Evolutionary conservation across 2,888 invertebrate species (phyloP).

Genomic region (Baronia brevicornis): DNA sequence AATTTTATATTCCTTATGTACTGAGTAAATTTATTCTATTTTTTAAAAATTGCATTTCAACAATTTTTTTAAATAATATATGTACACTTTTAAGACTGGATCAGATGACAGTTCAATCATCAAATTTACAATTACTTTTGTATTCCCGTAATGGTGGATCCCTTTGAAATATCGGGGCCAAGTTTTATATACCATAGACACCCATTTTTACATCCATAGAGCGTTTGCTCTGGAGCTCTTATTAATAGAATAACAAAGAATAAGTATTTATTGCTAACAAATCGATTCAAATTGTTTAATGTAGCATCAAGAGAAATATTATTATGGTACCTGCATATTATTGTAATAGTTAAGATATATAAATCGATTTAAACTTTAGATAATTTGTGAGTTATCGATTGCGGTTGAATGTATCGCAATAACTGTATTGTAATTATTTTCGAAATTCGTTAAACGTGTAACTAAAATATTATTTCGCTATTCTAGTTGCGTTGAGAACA

Average conservation of each 20-base stretch:
- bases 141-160: slow-evolving; percentile 60
- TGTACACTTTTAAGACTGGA: slow-evolving; percentile 47
- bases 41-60: slow-evolving; percentile 53
- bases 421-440: slow-evolving; percentile 38
- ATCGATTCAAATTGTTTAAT: slow-evolving; percentile 10
- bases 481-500: slow-evolving; percentile 58
- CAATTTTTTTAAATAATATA: slow-evolving; percentile 23
- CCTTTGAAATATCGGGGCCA: slow-evolving; percentile 68
- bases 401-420: slow-evolving; percentile 26
- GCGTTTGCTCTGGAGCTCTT: slow-evolving; percentile 27
- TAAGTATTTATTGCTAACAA: no score
- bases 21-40: slow-evolving; percentile 40
- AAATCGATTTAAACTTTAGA: slow-evolving; percentile 34
- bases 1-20: slow-evolving; percentile 40
- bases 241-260: slow-evolving; percentile 18
- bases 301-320: slow-evolving; percentile 46
- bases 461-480: slow-evolving; percentile 58
- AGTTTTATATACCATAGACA: slow-evolving; percentile 55
- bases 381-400: slow-evolving; percentile 29
- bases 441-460: slow-evolving; percentile 32
- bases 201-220: slow-evolving; percentile 27
- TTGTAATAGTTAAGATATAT: slow-evolving; percentile 38
- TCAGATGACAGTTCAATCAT: slow-evolving; percentile 50
- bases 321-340: slow-evolving; percentile 61
- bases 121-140: slow-evolving; percentile 53